Evolutionary conservation across 1,140 invertebrate genomes (phyloP).

Genomic region (Reticulitermes speratus): DNA sequence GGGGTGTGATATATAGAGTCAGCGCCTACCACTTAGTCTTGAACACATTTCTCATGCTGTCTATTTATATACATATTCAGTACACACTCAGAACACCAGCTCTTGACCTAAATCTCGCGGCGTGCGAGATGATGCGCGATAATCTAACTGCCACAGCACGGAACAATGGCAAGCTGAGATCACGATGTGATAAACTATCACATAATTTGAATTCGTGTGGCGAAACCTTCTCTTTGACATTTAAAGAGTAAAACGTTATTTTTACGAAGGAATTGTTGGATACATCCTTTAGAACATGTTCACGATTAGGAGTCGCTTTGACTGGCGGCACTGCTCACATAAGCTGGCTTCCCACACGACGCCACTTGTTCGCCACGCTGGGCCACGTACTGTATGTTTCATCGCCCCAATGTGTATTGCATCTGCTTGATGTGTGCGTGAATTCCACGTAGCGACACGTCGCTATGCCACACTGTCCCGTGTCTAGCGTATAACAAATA

Average conservation of each 20-base stretch:
- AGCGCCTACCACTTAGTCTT: background rate
- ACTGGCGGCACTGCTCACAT: no score
- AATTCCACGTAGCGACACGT: no score
- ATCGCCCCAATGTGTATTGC: no score
- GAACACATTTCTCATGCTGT: background rate
- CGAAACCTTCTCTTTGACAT: background rate
- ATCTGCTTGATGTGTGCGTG: no score
- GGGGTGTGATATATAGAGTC: background rate
- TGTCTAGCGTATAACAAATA: no score
- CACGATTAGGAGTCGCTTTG: no score
- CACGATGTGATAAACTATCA: background rate
- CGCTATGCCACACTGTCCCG: no score
- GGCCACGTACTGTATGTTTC: no score
- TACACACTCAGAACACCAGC: background rate
- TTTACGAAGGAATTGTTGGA: background rate
- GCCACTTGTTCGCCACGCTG: no score
- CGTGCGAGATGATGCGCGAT: background rate
- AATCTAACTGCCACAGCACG: background rate
- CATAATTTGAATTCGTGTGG: constrained; percentile 12
- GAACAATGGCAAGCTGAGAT: background rate
- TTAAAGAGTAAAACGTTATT: background rate
- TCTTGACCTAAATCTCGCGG: background rate
- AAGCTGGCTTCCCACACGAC: no score
- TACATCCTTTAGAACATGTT: no score
- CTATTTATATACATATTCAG: background rate